Conservation (phyloP, 2,113 vertebrate species). For the Romanogobio albipinnatus region DNA sequence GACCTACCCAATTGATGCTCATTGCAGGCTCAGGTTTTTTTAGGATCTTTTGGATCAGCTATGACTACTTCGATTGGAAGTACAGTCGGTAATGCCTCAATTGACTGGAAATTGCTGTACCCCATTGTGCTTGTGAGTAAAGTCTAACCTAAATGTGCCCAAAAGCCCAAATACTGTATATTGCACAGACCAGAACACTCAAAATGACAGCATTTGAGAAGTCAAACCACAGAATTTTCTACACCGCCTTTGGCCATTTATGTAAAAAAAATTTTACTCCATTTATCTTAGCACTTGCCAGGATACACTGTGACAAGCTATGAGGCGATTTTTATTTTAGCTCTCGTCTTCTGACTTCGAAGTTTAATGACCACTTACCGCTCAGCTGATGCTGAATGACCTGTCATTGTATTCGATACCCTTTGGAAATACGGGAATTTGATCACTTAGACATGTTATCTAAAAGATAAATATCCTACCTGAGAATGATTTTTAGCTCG, state of each 20-base stretch:
- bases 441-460: slow-evolving; percentile 9
- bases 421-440: slow-evolving; percentile 12
- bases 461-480: not conserved
- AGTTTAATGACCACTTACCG: slow-evolving; percentile 5
- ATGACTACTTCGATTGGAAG: slow-evolving; percentile 61
- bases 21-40: slow-evolving; percentile 68
- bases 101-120: slow-evolving; percentile 61
- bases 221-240: not conserved
- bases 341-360: slow-evolving; percentile 18
- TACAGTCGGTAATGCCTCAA: slow-evolving; percentile 52
- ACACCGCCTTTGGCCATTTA: not conserved
- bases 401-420: slow-evolving; percentile 2
- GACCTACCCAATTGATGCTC: slow-evolving; percentile 68
- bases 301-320: not conserved
- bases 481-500: not conserved
- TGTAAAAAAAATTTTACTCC: not conserved
- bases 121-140: slow-evolving; percentile 62
- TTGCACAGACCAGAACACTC: slow-evolving; percentile 30
- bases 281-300: not conserved
- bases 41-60: slow-evolving; percentile 65
- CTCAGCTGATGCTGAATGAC: slow-evolving; percentile 13
- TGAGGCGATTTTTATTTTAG: not conserved
- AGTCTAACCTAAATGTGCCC: slow-evolving; percentile 62
- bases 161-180: slow-evolving; percentile 43
- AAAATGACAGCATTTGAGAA: not conserved